phyloP scores from a whole-genome alignment of 2,113 vertebrate genomes.

The Rhabdornis inornatus region DNA sequence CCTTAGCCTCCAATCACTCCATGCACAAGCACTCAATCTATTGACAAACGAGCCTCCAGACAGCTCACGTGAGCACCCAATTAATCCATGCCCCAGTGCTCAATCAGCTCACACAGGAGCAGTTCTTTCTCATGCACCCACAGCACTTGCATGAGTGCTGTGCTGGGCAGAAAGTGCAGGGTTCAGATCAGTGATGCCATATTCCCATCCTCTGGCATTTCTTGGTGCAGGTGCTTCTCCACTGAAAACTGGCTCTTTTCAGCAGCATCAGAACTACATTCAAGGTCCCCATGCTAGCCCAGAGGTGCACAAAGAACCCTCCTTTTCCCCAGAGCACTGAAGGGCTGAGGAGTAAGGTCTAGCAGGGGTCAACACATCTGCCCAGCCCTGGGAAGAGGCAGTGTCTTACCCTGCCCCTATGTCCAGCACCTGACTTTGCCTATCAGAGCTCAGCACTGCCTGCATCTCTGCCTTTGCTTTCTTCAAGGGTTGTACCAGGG shows the following conservation, averaged over 20 bases:
- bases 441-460: background rate
- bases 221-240: background rate
- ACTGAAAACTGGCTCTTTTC: background rate
- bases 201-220: background rate
- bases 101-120: background rate
- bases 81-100: background rate
- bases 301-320: background rate
- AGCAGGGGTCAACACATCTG: background rate
- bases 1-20: background rate
- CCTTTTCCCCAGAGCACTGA: background rate
- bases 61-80: background rate
- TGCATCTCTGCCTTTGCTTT: background rate
- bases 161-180: background rate
- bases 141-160: background rate
- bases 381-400: background rate
- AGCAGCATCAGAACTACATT: background rate
- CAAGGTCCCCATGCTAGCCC: background rate
- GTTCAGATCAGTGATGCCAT: background rate
- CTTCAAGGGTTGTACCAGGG: background rate
- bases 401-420: background rate
- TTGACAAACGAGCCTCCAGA: fast-evolving
- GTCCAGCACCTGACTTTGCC: background rate
- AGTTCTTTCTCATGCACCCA: background rate
- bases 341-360: background rate
- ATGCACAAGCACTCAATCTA: background rate